Evolutionary conservation across 2,113 vertebrate species (phyloP).

Genomic region (Cyphomyrus plagiostoma): DNA sequence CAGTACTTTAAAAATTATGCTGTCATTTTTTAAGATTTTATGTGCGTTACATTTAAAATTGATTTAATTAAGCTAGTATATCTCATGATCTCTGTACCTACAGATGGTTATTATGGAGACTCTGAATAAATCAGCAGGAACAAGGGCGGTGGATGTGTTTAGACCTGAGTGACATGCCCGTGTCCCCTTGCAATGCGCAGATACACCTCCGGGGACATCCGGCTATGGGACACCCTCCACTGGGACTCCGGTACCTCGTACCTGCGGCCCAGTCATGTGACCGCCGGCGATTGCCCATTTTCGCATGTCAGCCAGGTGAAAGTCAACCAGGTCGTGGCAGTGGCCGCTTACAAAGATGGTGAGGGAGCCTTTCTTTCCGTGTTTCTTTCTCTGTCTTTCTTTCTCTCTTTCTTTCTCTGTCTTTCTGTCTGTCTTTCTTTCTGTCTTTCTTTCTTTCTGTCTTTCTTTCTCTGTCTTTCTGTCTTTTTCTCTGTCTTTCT

Average conservation of each 20-base stretch:
- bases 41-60: not conserved
- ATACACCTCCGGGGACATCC: conserved; percentile 86
- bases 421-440: too few relatives aligned
- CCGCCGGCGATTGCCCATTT: conserved; percentile 53
- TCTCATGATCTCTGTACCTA: not conserved
- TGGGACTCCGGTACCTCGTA: conserved; percentile 77
- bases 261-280: conserved; percentile 62
- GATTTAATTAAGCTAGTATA: not conserved
- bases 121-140: not conserved
- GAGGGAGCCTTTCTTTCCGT: conserved; percentile 34
- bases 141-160: not conserved
- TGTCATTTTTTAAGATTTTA: not conserved
- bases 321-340: conserved; percentile 79
- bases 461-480: too few relatives aligned
- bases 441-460: too few relatives aligned
- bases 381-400: too few relatives aligned
- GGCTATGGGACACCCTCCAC: conserved; percentile 87
- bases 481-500: too few relatives aligned
- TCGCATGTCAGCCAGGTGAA: conserved; percentile 76
- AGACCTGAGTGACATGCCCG: not conserved
- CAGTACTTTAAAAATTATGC: not conserved
- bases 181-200: conserved; percentile 48
- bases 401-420: too few relatives aligned
- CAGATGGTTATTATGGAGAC: not conserved
- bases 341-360: conserved; percentile 85